These are phyloP conservation scores for Dicycla oo DNA, from an alignment of 2,888 invertebrate species.

Conservation along the genomic window DNA sequence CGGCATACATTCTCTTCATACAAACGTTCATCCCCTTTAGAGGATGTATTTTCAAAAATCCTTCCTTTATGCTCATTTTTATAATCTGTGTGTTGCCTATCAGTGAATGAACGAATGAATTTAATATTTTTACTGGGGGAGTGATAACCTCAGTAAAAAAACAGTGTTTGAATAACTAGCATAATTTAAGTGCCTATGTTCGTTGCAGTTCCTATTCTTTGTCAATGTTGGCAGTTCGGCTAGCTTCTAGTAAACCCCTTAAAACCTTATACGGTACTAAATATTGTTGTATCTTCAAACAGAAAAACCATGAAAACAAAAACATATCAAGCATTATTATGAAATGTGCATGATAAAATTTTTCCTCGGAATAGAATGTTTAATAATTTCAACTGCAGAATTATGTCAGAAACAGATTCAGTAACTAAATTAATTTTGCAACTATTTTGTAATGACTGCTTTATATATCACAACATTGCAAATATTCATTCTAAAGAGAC, in stretches of 20 bases:
- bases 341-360: not conserved
- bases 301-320: not conserved
- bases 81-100: too few species aligned
- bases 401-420: conserved; percentile 26
- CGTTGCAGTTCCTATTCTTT: too few species aligned
- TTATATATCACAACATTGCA: conserved; percentile 1
- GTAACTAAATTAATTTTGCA: not conserved
- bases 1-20: not conserved
- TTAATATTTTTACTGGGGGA: not conserved
- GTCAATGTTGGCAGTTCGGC: not conserved
- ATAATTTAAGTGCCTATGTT: not conserved
- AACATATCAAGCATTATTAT: not conserved
- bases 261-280: not conserved
- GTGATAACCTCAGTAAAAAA: not conserved
- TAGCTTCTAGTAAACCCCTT: too few species aligned
- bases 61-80: too few species aligned
- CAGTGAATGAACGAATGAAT: too few species aligned
- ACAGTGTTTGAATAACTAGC: not conserved
- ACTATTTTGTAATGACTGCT: not conserved
- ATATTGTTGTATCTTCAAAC: not conserved
- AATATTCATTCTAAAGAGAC: conserved; percentile 2
- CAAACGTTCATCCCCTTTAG: not conserved
- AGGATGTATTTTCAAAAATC: not conserved
- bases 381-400: conserved; percentile 42
- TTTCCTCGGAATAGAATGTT: not conserved